These are phyloP conservation scores for Xestobium rufovillosum DNA, from an alignment of 2,888 invertebrate species.

Conservation along the genomic window DNA sequence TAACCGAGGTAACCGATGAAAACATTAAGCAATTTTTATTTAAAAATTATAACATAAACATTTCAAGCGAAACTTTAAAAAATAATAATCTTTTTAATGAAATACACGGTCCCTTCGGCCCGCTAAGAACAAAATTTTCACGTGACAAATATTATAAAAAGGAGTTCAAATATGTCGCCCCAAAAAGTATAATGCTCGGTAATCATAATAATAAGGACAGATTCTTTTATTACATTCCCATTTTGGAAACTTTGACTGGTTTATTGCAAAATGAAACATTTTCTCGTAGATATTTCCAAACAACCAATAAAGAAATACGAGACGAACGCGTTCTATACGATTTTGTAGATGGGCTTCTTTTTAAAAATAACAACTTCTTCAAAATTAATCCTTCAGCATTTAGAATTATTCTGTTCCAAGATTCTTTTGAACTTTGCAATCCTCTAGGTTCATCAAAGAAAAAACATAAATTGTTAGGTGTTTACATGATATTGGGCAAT, in stretches of 20 bases:
- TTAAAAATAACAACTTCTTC: constrained; percentile 11
- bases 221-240: constrained; percentile 1
- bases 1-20: background rate
- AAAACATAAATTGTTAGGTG: constrained; percentile 24
- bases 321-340: background rate
- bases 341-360: constrained; percentile 10
- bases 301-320: no score
- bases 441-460: constrained; percentile 23
- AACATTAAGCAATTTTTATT: background rate
- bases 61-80: background rate
- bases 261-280: background rate
- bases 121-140: background rate
- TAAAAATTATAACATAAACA: constrained; percentile 3
- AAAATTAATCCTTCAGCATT: constrained; percentile 1
- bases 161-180: constrained; percentile 1
- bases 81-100: background rate
- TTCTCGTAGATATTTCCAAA: no score
- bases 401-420: constrained; percentile 24
- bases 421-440: constrained; percentile 24
- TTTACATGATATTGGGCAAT: constrained; percentile 24
- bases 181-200: background rate
- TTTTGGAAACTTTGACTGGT: background rate
- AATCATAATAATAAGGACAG: background rate
- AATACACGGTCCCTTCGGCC: background rate
- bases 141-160: constrained; percentile 2